Base-by-base conservation (phyloP, 2,113 vertebrate genomes). In the Microtus ochrogaster region DNA sequence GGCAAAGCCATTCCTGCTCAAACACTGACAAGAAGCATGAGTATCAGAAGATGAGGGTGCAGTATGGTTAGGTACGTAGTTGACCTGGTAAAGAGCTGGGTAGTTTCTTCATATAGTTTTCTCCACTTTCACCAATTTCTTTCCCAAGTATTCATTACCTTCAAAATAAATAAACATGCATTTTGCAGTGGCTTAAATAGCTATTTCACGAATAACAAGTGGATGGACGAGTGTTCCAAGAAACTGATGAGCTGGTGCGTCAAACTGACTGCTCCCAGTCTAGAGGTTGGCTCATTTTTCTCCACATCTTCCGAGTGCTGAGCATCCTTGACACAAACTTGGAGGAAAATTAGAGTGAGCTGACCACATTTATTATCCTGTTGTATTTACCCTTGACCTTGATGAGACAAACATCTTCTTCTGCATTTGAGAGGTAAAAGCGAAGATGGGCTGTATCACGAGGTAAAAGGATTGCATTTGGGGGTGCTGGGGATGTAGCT, bases 191-290 rank as follows among this genome's bases (percentile, higher is more conserved):
- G 24, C n/a, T 89, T 61, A 61, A 65, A n/a, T 39, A 55, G 47
- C 28, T 88, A 30, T 16, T 39, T 77, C n/a, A 33, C 0, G 0
- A 30, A 58, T 4, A 19, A 26, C 39, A 49, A 41, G 30, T 26
- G 39, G 39, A n/a, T 0, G 7, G 28, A 17, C 0, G 1, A 24
- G 36, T 26, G 36, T 13, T 7, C 5, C 24, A 72, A 52, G 17
- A n/a, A 5, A 55, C 41, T 36, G 26, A 3, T 2, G 19, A 58
- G 5, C 33, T 4, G 17, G 39, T 5, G 26, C 39, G 5, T 14
- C 24, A 47, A 17, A 13, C 22, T 2, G 11, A 24, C 0, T 0
- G 11, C 7, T 4, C 2, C 14, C 24, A 0, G 11, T 26, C 3
- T 0, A 5, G 78, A 84, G 52, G 55, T 2, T 7, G 19, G 5